Conservation (phyloP, 2,888 invertebrate genomes). For the Tortrix viridana region DNA sequence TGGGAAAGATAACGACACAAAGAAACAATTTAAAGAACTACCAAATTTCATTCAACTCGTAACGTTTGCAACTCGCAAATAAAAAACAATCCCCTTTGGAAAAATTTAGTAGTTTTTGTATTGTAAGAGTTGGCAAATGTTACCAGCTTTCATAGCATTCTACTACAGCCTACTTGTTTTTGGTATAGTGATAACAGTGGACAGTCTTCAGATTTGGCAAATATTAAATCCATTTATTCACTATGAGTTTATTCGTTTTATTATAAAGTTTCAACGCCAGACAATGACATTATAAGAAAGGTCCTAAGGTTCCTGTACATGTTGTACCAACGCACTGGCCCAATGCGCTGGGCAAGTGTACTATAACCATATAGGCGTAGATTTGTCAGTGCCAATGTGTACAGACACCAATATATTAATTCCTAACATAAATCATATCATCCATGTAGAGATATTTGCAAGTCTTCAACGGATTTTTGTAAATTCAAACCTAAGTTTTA, state of each 20-base stretch:
- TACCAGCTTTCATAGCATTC: constrained; percentile 5
- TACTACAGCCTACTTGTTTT: constrained; percentile 29
- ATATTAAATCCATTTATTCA: constrained; percentile 27
- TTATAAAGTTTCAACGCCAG: constrained; percentile 21
- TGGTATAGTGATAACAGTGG: constrained; percentile 25
- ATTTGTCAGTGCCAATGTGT: no score
- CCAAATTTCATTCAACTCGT: constrained; percentile 15
- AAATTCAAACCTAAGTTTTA: no score
- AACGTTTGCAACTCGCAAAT: constrained; percentile 1
- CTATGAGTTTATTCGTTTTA: constrained; percentile 32
- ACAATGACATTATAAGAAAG: constrained; percentile 12
- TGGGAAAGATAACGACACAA: constrained; percentile 13
- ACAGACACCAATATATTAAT: no score
- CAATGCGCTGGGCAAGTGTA: no score
- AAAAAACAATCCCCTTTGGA: neutral
- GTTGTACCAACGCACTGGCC: no score
- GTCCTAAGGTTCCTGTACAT: neutral
- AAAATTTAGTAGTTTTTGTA: neutral
- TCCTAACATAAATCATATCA: no score
- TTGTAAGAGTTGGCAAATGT: neutral
- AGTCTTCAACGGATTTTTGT: no score
- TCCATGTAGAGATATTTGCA: no score
- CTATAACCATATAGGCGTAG: no score
- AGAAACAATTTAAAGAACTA: constrained; percentile 9
- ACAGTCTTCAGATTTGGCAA: constrained; percentile 33